These are phyloP conservation scores for Serrognathus titanus DNA, from an alignment of 2,888 invertebrate genomes.

Conservation along the genomic window DNA sequence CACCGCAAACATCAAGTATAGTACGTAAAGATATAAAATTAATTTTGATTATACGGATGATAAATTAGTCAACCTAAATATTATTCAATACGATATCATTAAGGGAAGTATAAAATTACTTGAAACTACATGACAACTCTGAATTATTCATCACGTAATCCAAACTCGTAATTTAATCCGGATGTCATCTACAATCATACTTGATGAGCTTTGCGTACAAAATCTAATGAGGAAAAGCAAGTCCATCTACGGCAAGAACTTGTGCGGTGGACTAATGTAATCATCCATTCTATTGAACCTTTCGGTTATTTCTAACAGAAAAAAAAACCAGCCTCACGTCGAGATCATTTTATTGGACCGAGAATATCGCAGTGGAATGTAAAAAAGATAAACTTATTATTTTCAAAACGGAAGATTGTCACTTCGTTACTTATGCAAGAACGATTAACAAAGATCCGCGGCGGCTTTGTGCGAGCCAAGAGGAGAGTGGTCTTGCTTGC, in stretches of 20 bases:
- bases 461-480: background rate
- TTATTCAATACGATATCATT: background rate
- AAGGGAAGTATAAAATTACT: background rate
- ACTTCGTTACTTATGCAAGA: slow-evolving; percentile 1
- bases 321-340: background rate
- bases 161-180: background rate
- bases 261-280: background rate
- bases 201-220: background rate
- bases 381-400: slow-evolving; percentile 2
- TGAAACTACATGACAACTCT: background rate
- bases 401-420: slow-evolving; percentile 1
- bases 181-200: background rate
- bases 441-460: background rate
- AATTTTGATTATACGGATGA: too few species aligned
- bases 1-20: too few species aligned
- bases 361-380: background rate
- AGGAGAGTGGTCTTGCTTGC: background rate
- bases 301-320: background rate
- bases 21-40: too few species aligned
- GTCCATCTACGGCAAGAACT: background rate
- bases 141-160: background rate
- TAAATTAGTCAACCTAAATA: too few species aligned
- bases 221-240: background rate
- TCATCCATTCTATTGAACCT: background rate
- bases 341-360: background rate